phyloP scores from a whole-genome alignment of 2,113 vertebrate species.

The Fulmarus glacialis region DNA sequence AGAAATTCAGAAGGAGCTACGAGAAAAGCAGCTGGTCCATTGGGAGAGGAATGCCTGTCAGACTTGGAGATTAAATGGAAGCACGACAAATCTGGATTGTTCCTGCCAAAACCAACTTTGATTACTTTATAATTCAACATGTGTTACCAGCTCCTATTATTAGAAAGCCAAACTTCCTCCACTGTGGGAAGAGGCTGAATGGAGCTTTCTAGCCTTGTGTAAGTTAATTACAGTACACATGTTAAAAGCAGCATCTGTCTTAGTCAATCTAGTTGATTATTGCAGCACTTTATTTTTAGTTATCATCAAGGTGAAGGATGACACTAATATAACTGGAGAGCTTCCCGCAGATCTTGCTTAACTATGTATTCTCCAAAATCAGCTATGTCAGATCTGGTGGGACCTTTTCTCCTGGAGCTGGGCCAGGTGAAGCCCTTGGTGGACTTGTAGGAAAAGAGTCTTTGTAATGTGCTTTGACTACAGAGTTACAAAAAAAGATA shows the following conservation, averaged over 20 bases:
- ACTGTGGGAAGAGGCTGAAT: constrained; percentile 47
- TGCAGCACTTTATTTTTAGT: constrained; percentile 66
- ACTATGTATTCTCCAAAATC: not conserved
- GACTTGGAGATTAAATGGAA: constrained; percentile 24
- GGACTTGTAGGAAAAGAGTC: not conserved
- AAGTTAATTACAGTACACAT: constrained; percentile 73
- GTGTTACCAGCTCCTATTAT: constrained; percentile 69
- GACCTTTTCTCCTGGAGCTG: not conserved
- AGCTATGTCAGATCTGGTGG: not conserved
- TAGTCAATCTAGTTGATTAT: constrained; percentile 69
- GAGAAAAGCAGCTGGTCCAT: not conserved
- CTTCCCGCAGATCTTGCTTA: not conserved
- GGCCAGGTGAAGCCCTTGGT: not conserved
- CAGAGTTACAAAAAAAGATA: not conserved
- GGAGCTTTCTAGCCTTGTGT: constrained; percentile 50
- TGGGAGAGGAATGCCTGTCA: not conserved
- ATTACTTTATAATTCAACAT: constrained; percentile 68
- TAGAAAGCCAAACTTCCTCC: constrained; percentile 66
- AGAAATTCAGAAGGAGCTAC: not conserved
- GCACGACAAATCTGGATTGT: constrained; percentile 30
- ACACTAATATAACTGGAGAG: constrained; percentile 44
- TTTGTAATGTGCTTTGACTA: not conserved
- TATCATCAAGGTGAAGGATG: constrained; percentile 61
- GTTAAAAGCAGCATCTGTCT: constrained; percentile 71
- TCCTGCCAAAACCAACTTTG: constrained; percentile 65